Base-by-base conservation (phyloP, 1,140 invertebrate genomes). In the Charaxes varanes region DNA sequence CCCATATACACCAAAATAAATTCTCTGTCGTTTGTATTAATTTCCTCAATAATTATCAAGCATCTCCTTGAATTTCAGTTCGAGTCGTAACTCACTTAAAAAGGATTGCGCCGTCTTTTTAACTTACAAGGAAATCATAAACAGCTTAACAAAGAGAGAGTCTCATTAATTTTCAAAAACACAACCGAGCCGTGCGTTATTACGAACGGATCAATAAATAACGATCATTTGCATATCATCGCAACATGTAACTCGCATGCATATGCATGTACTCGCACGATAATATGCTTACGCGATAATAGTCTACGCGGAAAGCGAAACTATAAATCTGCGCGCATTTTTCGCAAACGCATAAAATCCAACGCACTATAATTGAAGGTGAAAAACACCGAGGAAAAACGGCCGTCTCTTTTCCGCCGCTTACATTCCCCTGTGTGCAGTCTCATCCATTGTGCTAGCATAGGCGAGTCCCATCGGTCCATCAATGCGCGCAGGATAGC, bases 301-400 rank as follows among this genome's bases (percentile, higher is more conserved):
- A 69, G 66, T 68, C 56, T 73, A 76, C 61, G 64, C 61, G 68
- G 68, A 74, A 77, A 72, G 62, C 57, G 56, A 61, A 62, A 66
- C 66, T 54, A 80, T 78, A 74, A 79, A 79, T 76, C 69, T 57
- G 53, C 55, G 56, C 56, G 60, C 71, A 80, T 78, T 80, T 80
- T 80, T 77, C 76, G 57, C 70, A 64, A 78, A 82, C 74, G 71
- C 76, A 79, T 77, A 77, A 79, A 72, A 79, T 74, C 61, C 41
- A 74, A 78, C 71, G 67, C 74, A 74, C 51, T 70, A 67, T 73
- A 72, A 76, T 80, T 72, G 70, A 72, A 79, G n/a, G 57, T 56
- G 38, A 49, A 52, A 45, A 45, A 32, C 35, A 54, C 44, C 15
- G 15, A 54, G 27, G 33, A 52, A 62, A 15, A 63, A 56, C 36